Base-by-base conservation (phyloP, 1,140 invertebrate species). In the Vollenhovia emeryi region DNA sequence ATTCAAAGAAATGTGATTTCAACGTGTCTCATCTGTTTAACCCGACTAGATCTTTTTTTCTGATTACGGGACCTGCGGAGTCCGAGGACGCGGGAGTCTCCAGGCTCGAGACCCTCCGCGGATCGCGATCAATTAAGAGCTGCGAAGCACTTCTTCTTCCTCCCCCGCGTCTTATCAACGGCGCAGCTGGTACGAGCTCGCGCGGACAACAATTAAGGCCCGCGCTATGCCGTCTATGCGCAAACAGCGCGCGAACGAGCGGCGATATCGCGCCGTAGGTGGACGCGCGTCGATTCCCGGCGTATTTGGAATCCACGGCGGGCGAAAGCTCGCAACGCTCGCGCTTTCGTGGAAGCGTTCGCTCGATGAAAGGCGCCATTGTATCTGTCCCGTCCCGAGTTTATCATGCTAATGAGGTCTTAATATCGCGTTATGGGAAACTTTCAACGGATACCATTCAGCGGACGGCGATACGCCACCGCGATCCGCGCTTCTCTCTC, bases 391-490 rank as follows among this genome's bases (percentile, higher is more conserved):
- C 60, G 66, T 80, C n/a, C n/a, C 48, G 66, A 76, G 78, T 86
- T 85, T 80, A 85, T 87, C 86, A 57, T 48, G 30, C 69, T 87
- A 87, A 87, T 85, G 84, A 87, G 76, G 75, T 43, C 84, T 87
- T 80, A 86, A 86, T 85, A 86, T 87, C 84, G 75, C 52, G 64
- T 87, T 85, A 73, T 75, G 69, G 79, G 80, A 86, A 83, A 84
- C 68, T 83, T 55, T 82, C 68, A 84, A 86, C 85, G 85, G 80
- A 86, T 75, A 84, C 85, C 84, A 86, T 86, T 86, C 84, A 86
- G 40, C 27, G 75, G 33, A 40, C 43, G 43, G 60, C 43, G 60
- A 79, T 66, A 66, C 8, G 5, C 30, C 48, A 55, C 30, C 80
- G 24, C 43, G 80, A 64, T 68, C 30, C 9, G 62, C 30, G 33